Evolutionary conservation across 2,113 vertebrate genomes (phyloP), one percentile per base, ranked within the genome.

Genomic region (Sinocyclocheilus anophthalmus): DNA sequence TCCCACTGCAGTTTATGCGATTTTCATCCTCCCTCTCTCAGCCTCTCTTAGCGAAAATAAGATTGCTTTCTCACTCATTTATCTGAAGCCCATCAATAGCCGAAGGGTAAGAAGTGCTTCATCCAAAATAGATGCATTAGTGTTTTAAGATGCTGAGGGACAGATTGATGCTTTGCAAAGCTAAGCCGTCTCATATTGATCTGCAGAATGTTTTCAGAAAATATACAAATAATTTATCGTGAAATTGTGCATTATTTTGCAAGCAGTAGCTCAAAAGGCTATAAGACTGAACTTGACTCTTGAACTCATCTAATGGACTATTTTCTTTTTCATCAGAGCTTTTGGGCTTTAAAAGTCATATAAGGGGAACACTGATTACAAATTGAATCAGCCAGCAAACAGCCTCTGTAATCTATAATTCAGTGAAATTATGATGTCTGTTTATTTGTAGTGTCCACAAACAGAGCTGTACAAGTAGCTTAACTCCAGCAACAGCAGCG

Each of bases 41-140:
- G 63, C n/a, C 69, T 77, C 33, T 59, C 22, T 9, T 22, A 65
- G 63, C 30, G 22, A 61, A 84, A 70, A 87, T 85, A 86, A 80
- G 76, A 81, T 81, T 86, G 81, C 59, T 81, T 76, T 81, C 11
- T n/a, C 42, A 16, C 13, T 80, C 78, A 84, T 88, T 82, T 86
- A 77, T 82, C 73, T 72, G 69, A 37, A 75, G 61, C 63, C 81
- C 55, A 75, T 86, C 48, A 57, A 70, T 33, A 57, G 76, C 77
- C 45, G 1, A 26, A 77, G 83, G 83, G 50, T 45, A 53, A 85
- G 30, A 42, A 11, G 63, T 67, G 39, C 48, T 13, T 79, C 45
- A 59, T 14, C 30, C 76, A 45, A 69, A 75, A 83, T 83, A 83
- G 48, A 83, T 83, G 81, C 81, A 83, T 83, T 57, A 55, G 70